These are phyloP conservation scores for Gallirallus australis DNA, from an alignment of 2,797 vertebrate genomes.

Conservation along the genomic window DNA sequence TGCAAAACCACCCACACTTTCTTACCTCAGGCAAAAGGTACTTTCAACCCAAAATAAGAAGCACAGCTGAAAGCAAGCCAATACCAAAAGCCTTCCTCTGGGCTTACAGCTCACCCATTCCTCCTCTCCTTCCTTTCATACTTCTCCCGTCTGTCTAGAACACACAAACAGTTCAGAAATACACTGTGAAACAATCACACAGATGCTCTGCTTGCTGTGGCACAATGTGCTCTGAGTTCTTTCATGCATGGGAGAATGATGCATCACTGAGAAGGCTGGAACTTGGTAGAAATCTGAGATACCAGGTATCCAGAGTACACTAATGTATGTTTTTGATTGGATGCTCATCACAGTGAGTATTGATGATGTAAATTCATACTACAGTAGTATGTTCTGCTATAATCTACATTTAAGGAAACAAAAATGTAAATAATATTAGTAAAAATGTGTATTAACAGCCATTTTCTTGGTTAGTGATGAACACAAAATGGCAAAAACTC, in stretches of 20 bases:
- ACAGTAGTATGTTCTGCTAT: neutral
- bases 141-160: neutral
- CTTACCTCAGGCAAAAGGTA: neutral
- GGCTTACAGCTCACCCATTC: neutral
- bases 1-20: neutral
- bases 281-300: neutral
- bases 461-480: neutral
- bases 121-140: neutral
- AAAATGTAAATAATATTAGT: neutral
- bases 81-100: neutral
- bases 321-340: neutral
- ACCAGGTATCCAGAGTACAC: neutral
- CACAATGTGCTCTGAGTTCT: accelerated
- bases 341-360: neutral
- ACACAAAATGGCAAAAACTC: neutral
- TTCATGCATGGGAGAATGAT: neutral
- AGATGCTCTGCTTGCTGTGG: neutral
- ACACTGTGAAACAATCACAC: neutral
- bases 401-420: neutral
- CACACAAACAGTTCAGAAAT: neutral
- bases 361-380: neutral
- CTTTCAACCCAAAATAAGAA: neutral
- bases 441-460: neutral
- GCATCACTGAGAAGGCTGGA: neutral
- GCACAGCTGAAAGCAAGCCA: neutral